Evolutionary conservation across 2,797 vertebrate genomes (phyloP).

Genomic region (Ambastaia sidthimunki): DNA sequence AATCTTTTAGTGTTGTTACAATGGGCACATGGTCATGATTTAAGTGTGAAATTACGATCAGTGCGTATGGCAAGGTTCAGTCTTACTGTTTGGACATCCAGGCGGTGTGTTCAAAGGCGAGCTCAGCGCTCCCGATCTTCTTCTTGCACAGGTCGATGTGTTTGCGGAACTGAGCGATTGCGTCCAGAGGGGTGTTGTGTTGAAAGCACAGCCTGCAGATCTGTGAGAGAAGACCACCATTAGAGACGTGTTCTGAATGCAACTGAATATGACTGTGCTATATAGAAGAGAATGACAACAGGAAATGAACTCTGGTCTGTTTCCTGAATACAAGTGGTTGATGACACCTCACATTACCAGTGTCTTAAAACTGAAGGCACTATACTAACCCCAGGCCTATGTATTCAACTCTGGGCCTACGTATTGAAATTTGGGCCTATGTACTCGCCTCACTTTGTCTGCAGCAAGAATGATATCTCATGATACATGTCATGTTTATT

Average conservation of each 20-base stretch:
- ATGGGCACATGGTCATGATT: neutral
- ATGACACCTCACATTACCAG: neutral
- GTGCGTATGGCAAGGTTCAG: neutral
- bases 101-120: slow-evolving; percentile 93
- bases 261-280: slow-evolving; percentile 2
- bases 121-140: slow-evolving; percentile 93
- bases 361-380: no score
- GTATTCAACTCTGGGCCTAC: no score
- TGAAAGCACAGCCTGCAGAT: slow-evolving; percentile 98
- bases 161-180: slow-evolving; percentile 96
- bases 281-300: slow-evolving; percentile 16
- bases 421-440: no score
- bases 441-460: no score
- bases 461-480: neutral
- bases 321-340: slow-evolving; percentile 13
- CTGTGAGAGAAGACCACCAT: slow-evolving; percentile 67
- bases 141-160: slow-evolving; percentile 97
- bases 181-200: slow-evolving; percentile 85
- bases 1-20: no score
- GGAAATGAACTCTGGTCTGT: slow-evolving; percentile 7
- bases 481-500: neutral
- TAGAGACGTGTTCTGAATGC: neutral
- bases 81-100: slow-evolving; percentile 99
- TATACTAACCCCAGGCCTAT: no score
- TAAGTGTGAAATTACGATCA: neutral